These are phyloP conservation scores for Agrypnus murinus DNA, from an alignment of 2,888 invertebrate genomes.

Conservation along the genomic window DNA sequence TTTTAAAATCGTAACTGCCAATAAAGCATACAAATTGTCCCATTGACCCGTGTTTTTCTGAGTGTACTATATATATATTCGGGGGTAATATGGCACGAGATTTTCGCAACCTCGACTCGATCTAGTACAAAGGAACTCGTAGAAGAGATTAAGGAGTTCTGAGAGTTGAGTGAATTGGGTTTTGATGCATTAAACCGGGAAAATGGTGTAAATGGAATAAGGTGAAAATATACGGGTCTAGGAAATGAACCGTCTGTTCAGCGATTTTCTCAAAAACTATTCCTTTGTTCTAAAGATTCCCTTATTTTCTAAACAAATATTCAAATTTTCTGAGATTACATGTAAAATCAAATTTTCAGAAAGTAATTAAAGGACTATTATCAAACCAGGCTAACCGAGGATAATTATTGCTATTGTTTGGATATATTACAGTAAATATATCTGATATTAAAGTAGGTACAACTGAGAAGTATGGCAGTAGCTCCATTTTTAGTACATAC, in stretches of 20 bases:
- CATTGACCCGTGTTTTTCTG: constrained; percentile 19
- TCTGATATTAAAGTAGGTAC: too few species aligned
- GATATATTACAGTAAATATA: too few species aligned
- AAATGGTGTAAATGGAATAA: constrained; percentile 43
- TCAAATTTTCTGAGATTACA: too few species aligned
- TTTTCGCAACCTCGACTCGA: constrained; percentile 38
- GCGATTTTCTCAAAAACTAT: constrained; percentile 37
- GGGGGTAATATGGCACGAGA: constrained; percentile 24
- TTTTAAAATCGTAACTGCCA: constrained; percentile 23
- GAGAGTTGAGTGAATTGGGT: constrained; percentile 49
- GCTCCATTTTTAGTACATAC: too few species aligned
- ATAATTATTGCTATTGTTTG: too few species aligned
- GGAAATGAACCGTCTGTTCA: constrained; percentile 42
- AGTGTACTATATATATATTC: constrained; percentile 24
- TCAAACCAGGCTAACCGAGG: too few species aligned
- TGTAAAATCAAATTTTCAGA: too few species aligned
- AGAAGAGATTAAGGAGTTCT: constrained; percentile 50
- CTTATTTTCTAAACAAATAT: too few species aligned
- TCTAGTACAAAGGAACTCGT: constrained; percentile 44
- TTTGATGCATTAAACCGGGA: constrained; percentile 51
- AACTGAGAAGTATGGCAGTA: too few species aligned
- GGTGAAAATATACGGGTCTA: constrained; percentile 46
- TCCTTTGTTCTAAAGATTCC: not conserved
- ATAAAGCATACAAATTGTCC: constrained; percentile 31
- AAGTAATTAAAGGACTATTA: too few species aligned